A percentile compares a stretch with the other conserved stretches of the same genome.
Conservation (phyloP, 2,113 vertebrate genomes). For the Carlito syrichta region DNA sequence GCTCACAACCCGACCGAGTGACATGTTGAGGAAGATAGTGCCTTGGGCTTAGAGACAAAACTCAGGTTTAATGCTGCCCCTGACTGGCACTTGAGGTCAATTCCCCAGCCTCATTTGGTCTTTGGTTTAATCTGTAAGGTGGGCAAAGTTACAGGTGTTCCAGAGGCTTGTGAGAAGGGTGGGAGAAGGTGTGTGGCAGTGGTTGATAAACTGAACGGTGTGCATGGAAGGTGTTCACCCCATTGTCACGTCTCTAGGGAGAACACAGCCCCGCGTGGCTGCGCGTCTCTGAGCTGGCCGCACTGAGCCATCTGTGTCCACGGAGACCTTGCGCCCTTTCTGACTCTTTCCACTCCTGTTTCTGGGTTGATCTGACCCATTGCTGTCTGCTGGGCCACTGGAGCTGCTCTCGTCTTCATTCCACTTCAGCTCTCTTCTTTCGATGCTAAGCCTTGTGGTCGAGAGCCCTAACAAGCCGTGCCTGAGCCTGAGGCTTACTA, state of each 20-base stretch:
- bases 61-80: not conserved
- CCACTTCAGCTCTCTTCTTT: not conserved
- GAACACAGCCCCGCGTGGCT: rapidly evolving
- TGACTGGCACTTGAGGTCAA: not conserved
- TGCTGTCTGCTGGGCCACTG: not conserved
- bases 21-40: not conserved
- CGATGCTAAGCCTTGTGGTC: not conserved
- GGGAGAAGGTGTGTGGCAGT: no score
- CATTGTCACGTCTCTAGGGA: not conserved
- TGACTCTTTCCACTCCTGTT: not conserved
- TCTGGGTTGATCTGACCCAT: not conserved
- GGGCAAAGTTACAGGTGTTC: not conserved
- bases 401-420: not conserved
- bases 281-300: not conserved
- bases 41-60: not conserved
- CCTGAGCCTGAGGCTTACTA: not conserved
- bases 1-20: rapidly evolving
- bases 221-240: not conserved
- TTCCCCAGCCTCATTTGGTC: not conserved
- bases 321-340: not conserved
- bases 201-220: not conserved
- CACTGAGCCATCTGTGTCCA: no score
- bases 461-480: conserved; percentile 31
- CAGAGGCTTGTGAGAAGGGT: not conserved
- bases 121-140: not conserved